Percentiles rank a stretch among this genome's conserved stretches.
phyloP scores from a whole-genome alignment of 2,888 invertebrate genomes.

The Archaeoteleia sp. region DNA sequence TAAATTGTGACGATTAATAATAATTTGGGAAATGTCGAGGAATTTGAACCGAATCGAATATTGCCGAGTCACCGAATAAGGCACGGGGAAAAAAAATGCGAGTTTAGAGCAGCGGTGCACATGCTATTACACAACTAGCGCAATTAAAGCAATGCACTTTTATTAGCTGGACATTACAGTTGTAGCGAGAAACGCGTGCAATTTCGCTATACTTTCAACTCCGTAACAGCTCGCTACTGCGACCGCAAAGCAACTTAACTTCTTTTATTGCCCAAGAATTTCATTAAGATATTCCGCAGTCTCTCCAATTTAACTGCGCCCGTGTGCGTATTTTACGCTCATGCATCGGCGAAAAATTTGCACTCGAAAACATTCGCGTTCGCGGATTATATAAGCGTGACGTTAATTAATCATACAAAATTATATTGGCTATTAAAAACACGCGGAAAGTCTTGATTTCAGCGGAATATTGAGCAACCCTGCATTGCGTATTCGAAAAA shows the following conservation, averaged over 20 bases:
- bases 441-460: too few relatives aligned
- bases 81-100: background rate
- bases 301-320: background rate
- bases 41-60: too few relatives aligned
- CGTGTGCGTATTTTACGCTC: background rate
- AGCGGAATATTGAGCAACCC: too few relatives aligned
- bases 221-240: background rate
- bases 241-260: conserved; percentile 1
- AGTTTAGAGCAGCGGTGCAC: background rate
- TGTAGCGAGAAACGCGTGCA: conserved; percentile 19
- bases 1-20: too few relatives aligned
- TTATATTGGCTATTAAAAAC: too few relatives aligned
- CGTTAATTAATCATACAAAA: too few relatives aligned
- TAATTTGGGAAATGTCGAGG: too few relatives aligned
- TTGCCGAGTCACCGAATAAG: background rate
- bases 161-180: conserved; percentile 44
- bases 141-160: conserved; percentile 57
- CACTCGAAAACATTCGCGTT: too few relatives aligned
- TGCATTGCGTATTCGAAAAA: too few relatives aligned
- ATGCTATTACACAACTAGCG: conserved; percentile 23
- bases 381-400: too few relatives aligned
- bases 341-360: too few relatives aligned
- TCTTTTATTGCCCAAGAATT: conserved; percentile 42
- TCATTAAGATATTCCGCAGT: conserved; percentile 28
- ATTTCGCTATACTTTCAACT: conserved; percentile 24